phyloP scores from a whole-genome alignment of 2,888 invertebrate species.

The Troilus luridus region DNA sequence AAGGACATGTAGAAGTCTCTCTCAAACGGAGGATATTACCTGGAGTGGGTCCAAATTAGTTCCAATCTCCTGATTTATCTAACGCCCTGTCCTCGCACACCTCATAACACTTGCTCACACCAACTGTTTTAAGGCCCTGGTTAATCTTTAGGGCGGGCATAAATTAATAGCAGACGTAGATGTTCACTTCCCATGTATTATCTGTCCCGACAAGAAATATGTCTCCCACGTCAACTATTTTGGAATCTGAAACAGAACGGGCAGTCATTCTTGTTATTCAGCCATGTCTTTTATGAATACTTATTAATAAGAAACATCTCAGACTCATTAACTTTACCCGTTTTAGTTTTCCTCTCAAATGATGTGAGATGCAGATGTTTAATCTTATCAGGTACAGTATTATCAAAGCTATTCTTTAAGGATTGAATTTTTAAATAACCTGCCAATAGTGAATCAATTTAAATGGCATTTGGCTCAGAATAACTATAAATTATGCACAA shows the following conservation, averaged over 20 bases:
- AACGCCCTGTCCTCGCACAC: not conserved
- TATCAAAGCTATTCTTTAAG: no score
- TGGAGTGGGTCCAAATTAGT: slow-evolving; percentile 29
- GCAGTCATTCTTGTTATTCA: not conserved
- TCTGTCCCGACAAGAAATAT: not conserved
- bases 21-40: not conserved
- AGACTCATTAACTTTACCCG: no score
- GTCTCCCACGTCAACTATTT: not conserved
- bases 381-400: no score
- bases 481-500: no score
- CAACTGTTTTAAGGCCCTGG: slow-evolving; percentile 17
- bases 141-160: not conserved
- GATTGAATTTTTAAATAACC: no score
- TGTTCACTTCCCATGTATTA: not conserved
- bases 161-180: not conserved
- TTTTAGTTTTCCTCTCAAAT: no score
- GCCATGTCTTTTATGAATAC: not conserved
- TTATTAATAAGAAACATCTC: no score
- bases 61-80: slow-evolving; percentile 31
- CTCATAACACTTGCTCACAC: slow-evolving; percentile 35
- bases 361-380: no score
- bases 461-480: no score
- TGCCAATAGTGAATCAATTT: no score
- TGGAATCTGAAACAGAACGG: not conserved
- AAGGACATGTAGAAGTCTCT: not conserved